phyloP scores from a whole-genome alignment of 2,797 vertebrate species.

The Glyptemys insculpta region DNA sequence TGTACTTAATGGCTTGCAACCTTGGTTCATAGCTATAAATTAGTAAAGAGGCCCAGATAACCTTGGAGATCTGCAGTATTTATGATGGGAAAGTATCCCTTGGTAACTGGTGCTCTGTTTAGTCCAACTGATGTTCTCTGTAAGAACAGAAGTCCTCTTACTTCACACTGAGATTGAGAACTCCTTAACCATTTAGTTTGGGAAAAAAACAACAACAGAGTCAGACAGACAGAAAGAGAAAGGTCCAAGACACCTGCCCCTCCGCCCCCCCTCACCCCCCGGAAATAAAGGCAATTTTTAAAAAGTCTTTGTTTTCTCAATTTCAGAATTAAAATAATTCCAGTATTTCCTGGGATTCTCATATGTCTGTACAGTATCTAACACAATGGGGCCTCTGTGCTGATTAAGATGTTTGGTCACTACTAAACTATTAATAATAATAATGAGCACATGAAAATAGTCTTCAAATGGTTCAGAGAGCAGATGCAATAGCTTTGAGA shows the following conservation, averaged over 20 bases:
- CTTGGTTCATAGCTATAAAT: neutral
- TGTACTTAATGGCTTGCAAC: neutral
- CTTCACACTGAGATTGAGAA: neutral
- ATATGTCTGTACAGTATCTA: neutral
- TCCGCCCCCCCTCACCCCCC: too few species aligned
- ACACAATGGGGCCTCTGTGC: accelerated
- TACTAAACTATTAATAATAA: neutral
- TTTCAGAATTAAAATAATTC: neutral
- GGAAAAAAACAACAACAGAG: neutral
- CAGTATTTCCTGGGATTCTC: neutral
- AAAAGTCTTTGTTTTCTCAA: neutral
- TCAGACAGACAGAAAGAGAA: neutral
- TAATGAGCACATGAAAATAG: neutral
- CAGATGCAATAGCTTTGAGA: neutral
- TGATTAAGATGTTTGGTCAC: neutral
- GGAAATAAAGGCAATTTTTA: neutral
- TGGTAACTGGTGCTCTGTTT: neutral
- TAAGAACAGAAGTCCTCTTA: accelerated
- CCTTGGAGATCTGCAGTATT: neutral
- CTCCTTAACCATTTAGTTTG: neutral
- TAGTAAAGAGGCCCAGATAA: neutral
- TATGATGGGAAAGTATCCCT: neutral
- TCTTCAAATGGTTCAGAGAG: neutral
- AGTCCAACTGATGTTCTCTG: neutral
- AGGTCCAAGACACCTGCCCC: too few species aligned